Evolutionary conservation across 2,888 invertebrate species (phyloP).

Genomic region (Adineta ricciae): DNA sequence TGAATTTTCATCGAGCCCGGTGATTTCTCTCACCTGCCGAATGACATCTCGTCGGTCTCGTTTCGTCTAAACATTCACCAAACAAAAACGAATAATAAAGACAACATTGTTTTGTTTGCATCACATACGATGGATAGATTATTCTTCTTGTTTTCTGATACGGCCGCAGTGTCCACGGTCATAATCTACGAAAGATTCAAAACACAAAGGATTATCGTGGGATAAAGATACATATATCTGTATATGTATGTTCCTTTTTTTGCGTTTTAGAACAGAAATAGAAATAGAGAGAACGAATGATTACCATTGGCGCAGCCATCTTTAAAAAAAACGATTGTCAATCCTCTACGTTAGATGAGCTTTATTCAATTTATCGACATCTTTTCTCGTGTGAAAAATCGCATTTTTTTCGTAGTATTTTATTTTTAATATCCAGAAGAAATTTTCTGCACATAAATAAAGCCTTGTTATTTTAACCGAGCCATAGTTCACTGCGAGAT

Average conservation of each 20-base stretch:
- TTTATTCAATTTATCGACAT: background rate
- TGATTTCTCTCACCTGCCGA: constrained; percentile 36
- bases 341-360: background rate
- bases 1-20: constrained; percentile 39
- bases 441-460: background rate
- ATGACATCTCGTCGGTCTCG: constrained; percentile 31
- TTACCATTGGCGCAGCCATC: background rate
- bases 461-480: no score
- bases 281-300: background rate
- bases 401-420: background rate
- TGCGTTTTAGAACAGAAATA: background rate
- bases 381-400: background rate
- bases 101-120: background rate
- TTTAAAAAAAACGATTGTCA: background rate
- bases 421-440: background rate
- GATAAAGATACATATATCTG: background rate
- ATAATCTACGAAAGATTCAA: background rate
- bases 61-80: constrained; percentile 8
- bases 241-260: background rate
- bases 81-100: no score
- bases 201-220: background rate
- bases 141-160: background rate
- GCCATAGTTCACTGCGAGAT: no score
- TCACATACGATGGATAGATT: background rate
- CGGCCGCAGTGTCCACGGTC: constrained; percentile 17